A percentile compares a stretch with the other conserved stretches of the same genome.
Conservation (phyloP, 2,888 invertebrate species). For the Acrobasis repandana region DNA sequence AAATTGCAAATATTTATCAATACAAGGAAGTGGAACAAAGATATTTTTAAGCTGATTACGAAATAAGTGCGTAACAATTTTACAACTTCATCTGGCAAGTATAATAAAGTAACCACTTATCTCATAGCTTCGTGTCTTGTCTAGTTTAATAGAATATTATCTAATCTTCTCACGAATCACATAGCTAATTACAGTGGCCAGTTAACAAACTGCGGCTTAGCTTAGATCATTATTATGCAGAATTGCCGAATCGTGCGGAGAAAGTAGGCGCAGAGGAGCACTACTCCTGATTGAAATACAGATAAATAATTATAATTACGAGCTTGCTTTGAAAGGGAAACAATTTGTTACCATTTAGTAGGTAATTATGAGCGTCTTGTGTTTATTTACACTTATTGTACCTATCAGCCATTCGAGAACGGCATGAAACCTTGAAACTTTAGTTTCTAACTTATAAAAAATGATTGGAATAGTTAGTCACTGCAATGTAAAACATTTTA, state of each 20-base stretch:
- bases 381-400: too few relatives aligned
- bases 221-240: slow-evolving; percentile 26
- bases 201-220: slow-evolving; percentile 20
- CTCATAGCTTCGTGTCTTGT: slow-evolving; percentile 5
- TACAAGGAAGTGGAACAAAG: slow-evolving; percentile 3
- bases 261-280: slow-evolving; percentile 31
- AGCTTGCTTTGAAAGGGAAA: background rate
- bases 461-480: background rate
- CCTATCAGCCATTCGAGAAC: too few relatives aligned
- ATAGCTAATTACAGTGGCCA: slow-evolving; percentile 19
- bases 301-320: background rate
- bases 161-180: slow-evolving; percentile 21
- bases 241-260: slow-evolving; percentile 39
- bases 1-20: background rate
- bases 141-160: slow-evolving; percentile 17
- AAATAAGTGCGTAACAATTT: slow-evolving; percentile 19
- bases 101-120: slow-evolving; percentile 18
- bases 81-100: slow-evolving; percentile 14
- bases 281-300: background rate
- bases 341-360: too few relatives aligned
- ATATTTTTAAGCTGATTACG: slow-evolving; percentile 8
- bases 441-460: too few relatives aligned
- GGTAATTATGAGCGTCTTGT: too few relatives aligned
- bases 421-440: too few relatives aligned
- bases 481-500: background rate